Base-by-base conservation (phyloP, 2,113 vertebrate species). In the Macrotus californicus region DNA sequence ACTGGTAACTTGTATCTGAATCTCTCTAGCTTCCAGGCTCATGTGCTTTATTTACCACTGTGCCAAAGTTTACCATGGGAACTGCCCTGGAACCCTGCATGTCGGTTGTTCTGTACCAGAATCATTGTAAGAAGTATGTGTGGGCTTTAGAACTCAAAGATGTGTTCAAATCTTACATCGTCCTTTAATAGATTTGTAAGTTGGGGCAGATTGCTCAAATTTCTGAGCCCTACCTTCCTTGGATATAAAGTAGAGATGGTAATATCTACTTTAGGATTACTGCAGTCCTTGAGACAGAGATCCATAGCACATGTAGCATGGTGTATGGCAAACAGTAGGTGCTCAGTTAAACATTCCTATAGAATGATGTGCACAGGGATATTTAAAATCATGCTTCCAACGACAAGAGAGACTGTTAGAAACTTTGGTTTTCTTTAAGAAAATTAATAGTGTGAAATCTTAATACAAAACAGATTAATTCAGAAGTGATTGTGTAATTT, bases 401-500 rank as follows among this genome's bases (percentile, higher is more conserved):
- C 64, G 46, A 66, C 9, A 43, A 76, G 48, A 92, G 46, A 89
- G 36, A 52, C 36, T 89, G 6, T 61, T 89, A 59, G 73, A 94
- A 96, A 80, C 50, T 86, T 93, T 12, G 22, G 41, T 75, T 93
- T 19, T 6, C 69, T 87, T 50, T 41, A 84, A 93, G 85, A 92
- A 95, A 82, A 79, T 73, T 67, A 90, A 93, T 80, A 87, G 36
- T 79, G 31, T 80, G 50, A 89, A 94, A 54, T 93, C 64, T 87
- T 34, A 84, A 70, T 88, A 75, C 8, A 91, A 95, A 90, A 96
- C 86, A 87, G 48, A 92, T 92, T 83, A 94, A 92, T 80, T 85
- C 48, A 91, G 77, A 87, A 97, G 48, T 91, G 70, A 96, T 69
- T 95, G 34, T 88, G 95, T 93, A 90, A 94, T 87, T 95, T 75